These are phyloP conservation scores for Epistrophe eligans DNA, from an alignment of 2,888 invertebrate genomes.

Conservation along the genomic window DNA sequence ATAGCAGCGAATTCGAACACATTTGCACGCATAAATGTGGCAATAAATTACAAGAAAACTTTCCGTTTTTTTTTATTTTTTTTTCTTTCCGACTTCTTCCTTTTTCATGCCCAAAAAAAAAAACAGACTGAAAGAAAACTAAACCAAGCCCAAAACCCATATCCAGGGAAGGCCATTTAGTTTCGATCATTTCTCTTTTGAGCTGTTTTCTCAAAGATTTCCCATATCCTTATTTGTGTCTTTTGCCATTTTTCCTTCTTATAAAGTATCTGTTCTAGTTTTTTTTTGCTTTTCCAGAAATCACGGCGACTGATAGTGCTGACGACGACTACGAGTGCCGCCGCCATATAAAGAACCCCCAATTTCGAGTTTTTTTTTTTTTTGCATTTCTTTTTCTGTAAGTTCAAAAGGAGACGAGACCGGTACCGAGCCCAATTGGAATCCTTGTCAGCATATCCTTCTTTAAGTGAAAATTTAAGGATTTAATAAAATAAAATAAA, in stretches of 20 bases:
- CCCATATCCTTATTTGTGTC: conserved; percentile 35
- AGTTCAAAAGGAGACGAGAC: conserved; percentile 1
- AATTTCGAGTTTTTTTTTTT: neutral
- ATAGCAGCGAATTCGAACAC: conserved; percentile 64
- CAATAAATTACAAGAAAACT: conserved; percentile 74
- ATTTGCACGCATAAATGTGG: conserved; percentile 75
- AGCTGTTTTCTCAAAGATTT: conserved; percentile 41
- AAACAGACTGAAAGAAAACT: neutral
- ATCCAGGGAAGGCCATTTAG: conserved; percentile 64
- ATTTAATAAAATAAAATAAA: conserved; percentile 76
- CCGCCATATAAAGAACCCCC: conserved; percentile 34
- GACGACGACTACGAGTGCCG: conserved; percentile 58
- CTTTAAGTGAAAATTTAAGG: conserved; percentile 73
- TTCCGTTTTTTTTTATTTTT: conserved; percentile 10
- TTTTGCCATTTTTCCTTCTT: conserved; percentile 27
- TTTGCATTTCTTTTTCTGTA: neutral
- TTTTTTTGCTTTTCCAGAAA: conserved; percentile 51
- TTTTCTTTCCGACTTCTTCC: neutral
- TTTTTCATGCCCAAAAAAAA: neutral
- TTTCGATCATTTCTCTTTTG: conserved; percentile 72
- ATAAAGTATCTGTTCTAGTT: conserved; percentile 1
- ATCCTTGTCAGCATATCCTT: conserved; percentile 72
- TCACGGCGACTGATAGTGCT: conserved; percentile 74
- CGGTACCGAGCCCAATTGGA: conserved; percentile 19
- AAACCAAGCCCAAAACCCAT: conserved; percentile 8